Conservation (phyloP, 2,888 invertebrate species). For the Callimorpha dominula region DNA sequence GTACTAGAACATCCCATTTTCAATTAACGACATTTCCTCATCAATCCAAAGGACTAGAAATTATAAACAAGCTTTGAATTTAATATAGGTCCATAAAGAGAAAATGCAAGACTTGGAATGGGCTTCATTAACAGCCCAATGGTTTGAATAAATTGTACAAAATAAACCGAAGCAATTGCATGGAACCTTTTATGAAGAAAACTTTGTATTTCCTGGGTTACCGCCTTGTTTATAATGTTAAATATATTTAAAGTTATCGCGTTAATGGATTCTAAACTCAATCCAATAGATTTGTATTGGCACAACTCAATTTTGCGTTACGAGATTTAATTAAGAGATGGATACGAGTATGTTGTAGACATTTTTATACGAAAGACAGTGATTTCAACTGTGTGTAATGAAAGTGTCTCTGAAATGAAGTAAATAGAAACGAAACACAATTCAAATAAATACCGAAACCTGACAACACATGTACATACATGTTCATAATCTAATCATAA, state of each 20-base stretch:
- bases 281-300: conserved; percentile 22
- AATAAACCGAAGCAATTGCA: conserved; percentile 58
- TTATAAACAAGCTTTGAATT: conserved; percentile 29
- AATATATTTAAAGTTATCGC: conserved; percentile 36
- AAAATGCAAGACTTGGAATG: conserved; percentile 52
- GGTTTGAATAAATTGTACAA: conserved; percentile 61
- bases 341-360: no score
- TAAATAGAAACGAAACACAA: background rate
- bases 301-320: conserved; percentile 1
- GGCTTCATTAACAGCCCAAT: conserved; percentile 60
- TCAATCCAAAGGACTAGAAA: conserved; percentile 14
- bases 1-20: background rate
- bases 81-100: conserved; percentile 42
- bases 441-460: conserved; percentile 20
- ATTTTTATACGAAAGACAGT: no score
- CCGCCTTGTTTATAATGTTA: conserved; percentile 45
- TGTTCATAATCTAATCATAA: conserved; percentile 52
- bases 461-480: conserved; percentile 27
- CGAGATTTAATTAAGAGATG: no score
- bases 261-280: conserved; percentile 33
- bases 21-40: conserved; percentile 9
- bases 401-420: no score
- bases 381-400: no score
- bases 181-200: conserved; percentile 58
- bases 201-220: conserved; percentile 51